Conservation (phyloP, 2,888 invertebrate genomes). For the Halictus ligatus region DNA sequence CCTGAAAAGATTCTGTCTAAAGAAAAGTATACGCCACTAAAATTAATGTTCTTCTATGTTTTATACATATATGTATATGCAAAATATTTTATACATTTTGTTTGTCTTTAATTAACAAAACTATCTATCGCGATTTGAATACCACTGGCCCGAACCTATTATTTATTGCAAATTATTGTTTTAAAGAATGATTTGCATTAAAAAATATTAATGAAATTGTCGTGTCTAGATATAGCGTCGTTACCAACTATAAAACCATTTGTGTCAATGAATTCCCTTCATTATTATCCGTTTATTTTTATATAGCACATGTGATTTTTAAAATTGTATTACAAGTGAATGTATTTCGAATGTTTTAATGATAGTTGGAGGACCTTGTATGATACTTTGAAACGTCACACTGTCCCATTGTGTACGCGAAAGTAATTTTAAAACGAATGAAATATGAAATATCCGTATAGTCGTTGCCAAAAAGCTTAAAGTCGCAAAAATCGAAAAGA, state of each 20-base stretch:
- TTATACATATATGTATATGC: slow-evolving; percentile 3
- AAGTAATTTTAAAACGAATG: slow-evolving; percentile 49
- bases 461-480: slow-evolving; percentile 38
- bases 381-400: slow-evolving; percentile 45
- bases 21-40: neutral
- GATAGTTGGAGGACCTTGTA: slow-evolving; percentile 33
- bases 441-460: slow-evolving; percentile 59
- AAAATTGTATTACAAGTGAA: slow-evolving; percentile 53
- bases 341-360: slow-evolving; percentile 47
- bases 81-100: neutral
- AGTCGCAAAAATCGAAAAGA: slow-evolving; percentile 27
- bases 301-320: slow-evolving; percentile 52
- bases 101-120: slow-evolving; percentile 22
- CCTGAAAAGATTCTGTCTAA: neutral
- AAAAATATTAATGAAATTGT: slow-evolving; percentile 36
- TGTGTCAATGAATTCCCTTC: slow-evolving; percentile 42
- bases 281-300: slow-evolving; percentile 57
- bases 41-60: slow-evolving; percentile 9
- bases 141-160: slow-evolving; percentile 50
- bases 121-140: slow-evolving; percentile 22
- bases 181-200: slow-evolving; percentile 51
- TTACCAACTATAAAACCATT: slow-evolving; percentile 46
- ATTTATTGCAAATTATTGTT: slow-evolving; percentile 46
- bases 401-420: slow-evolving; percentile 31
- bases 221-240: slow-evolving; percentile 36